These are phyloP conservation scores for Limosa lapponica DNA, from an alignment of 2,797 vertebrate species.

Conservation along the genomic window DNA sequence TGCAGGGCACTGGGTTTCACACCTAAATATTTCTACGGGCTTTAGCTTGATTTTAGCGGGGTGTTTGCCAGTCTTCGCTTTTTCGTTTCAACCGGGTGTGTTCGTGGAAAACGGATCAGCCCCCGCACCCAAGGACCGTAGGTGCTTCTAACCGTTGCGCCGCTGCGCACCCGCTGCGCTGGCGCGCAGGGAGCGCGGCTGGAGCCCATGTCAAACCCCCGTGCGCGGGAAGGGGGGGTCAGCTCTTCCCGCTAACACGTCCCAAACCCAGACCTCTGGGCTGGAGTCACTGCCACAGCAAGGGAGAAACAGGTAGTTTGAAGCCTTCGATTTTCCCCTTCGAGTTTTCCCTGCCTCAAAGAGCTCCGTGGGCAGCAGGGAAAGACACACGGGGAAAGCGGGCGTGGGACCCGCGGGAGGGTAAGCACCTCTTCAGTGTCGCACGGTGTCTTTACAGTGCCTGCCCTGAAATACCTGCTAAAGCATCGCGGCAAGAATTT, in stretches of 20 bases:
- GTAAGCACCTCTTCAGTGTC: neutral
- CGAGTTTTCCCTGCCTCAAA: neutral
- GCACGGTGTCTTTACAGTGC: neutral
- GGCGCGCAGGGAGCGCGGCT: neutral
- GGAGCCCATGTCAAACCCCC: neutral
- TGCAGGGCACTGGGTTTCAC: rapidly evolving
- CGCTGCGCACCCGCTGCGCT: neutral
- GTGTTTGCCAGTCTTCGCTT: neutral
- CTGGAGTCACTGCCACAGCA: neutral
- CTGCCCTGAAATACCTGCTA: neutral
- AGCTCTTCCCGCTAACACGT: neutral
- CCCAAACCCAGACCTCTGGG: neutral
- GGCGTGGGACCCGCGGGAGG: neutral
- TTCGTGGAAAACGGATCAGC: neutral
- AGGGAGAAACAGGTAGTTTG: neutral
- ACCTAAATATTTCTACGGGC: neutral
- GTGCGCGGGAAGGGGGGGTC: too few relatives aligned
- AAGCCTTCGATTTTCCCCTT: neutral
- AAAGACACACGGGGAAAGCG: neutral
- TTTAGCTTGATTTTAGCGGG: neutral
- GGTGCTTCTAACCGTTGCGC: neutral
- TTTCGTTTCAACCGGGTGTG: neutral
- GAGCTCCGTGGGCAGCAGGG: neutral
- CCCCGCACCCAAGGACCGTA: neutral
- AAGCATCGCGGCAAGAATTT: neutral